These are phyloP conservation scores for Tachypleus tridentatus DNA, from an alignment of 1,140 invertebrate genomes.

Conservation along the genomic window DNA sequence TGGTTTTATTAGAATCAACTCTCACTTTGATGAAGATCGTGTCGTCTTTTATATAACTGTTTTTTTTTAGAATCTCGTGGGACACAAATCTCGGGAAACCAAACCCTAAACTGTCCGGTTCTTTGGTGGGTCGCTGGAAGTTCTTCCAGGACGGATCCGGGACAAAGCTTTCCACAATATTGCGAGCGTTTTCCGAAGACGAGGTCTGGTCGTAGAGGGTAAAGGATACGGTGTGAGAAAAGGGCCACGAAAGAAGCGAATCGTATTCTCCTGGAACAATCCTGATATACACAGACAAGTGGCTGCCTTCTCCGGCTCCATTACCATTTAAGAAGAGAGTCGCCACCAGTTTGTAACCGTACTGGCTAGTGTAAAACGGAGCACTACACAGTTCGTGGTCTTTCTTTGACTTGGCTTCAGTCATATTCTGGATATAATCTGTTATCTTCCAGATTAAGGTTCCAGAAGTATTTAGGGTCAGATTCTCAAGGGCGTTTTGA, in stretches of 20 bases:
- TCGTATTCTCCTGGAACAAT: constrained; percentile 89
- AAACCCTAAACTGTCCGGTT: constrained; percentile 79
- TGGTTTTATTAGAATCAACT: constrained; percentile 82
- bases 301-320: constrained; percentile 78
- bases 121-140: constrained; percentile 77
- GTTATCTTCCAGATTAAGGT: constrained; percentile 84
- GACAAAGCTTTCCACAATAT: constrained; percentile 85
- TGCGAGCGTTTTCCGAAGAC: constrained; percentile 48
- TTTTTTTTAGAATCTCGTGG: constrained; percentile 77
- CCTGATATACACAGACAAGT: constrained; percentile 89
- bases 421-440: constrained; percentile 71
- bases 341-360: constrained; percentile 87
- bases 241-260: constrained; percentile 85
- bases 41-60: constrained; percentile 82
- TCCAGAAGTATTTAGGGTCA: constrained; percentile 65
- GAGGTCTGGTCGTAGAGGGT: constrained; percentile 83
- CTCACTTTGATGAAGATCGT: constrained; percentile 82
- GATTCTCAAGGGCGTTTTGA: constrained; percentile 57
- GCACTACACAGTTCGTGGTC: constrained; percentile 79
- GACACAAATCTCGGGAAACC: constrained; percentile 87
- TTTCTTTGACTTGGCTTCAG: constrained; percentile 75
- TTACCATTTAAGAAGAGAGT: constrained; percentile 90
- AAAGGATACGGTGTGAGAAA: constrained; percentile 83
- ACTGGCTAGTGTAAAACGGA: constrained; percentile 87
- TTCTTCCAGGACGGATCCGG: constrained; percentile 92